Conservation (phyloP, 2,888 invertebrate species). For the Eulithis testata region DNA sequence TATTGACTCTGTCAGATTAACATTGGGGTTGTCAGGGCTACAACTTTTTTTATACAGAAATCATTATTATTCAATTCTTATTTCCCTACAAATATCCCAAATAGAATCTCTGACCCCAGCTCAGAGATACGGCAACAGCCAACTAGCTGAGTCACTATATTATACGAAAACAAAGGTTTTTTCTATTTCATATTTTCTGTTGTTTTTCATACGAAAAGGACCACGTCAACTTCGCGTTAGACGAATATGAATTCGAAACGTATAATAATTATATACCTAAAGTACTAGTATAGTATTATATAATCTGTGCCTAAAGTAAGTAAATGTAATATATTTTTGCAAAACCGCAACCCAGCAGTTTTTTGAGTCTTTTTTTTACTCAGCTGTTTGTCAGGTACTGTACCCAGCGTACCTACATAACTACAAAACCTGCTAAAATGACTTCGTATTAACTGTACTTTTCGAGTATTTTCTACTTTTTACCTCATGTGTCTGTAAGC, state of each 20-base stretch:
- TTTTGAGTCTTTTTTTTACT: too few species aligned
- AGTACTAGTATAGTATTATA: too few species aligned
- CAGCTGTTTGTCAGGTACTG: too few species aligned
- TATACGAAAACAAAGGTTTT: conserved; percentile 1
- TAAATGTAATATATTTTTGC: too few species aligned
- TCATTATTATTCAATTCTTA: background rate
- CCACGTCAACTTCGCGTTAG: background rate
- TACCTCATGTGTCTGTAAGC: conserved; percentile 39
- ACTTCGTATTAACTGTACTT: conserved; percentile 25
- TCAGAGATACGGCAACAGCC: background rate
- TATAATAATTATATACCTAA: too few species aligned
- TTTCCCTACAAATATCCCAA: conserved; percentile 2
- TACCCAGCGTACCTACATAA: too few species aligned
- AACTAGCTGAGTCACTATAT: too few species aligned
- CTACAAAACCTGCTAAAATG: background rate
- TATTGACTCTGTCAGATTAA: background rate
- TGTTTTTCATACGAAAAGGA: background rate
- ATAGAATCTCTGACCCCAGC: background rate
- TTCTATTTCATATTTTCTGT: background rate
- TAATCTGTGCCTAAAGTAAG: too few species aligned
- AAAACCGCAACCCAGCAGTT: too few species aligned
- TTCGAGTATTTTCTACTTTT: conserved; percentile 25
- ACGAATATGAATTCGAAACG: too few species aligned
- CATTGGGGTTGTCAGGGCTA: background rate
- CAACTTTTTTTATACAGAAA: too few species aligned